Evolutionary conservation across 2,888 invertebrate species (phyloP), one percentile per base, ranked within the genome.

Genomic region (Disparrhopalites patrizii): DNA sequence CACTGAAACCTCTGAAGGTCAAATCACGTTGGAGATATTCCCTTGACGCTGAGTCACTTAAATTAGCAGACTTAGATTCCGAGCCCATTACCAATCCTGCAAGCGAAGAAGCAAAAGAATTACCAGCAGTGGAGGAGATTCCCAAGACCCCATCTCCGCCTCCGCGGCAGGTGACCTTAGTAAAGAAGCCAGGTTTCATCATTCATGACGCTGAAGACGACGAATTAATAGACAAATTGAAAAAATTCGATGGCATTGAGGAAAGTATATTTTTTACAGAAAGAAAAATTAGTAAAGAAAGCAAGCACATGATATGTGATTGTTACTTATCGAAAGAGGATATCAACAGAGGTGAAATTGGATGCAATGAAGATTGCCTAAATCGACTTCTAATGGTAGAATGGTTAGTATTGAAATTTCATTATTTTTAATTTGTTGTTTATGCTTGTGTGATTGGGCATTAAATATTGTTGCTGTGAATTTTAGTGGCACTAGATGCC

Each of bases 311-410:
- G 96, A 86, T 89, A 31, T 97, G 97, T 80, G 97, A 97, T 80
- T 98, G 97, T 79, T 90, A 91, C 77, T 83, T 95, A 72, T 90
- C 91, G 62, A 87, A 88, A 78, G 95, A 95, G 75, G 97, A 97
- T 78, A 83, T 91, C 71, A 85, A 85, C 47, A 82, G 88, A 66
- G 93, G 93, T 0, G 90, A 91, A 77, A 80, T 86, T 68, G 94
- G 93, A 10, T 98, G 98, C 79, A 95, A 93, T 0, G 93, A 94
- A 77, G 94, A 96, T 80, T 98, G 98, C 80, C 85, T 98, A 36
- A 98, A 98, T 82, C 86, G 96, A 77, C 84, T 97, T 78, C 86
- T 98, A n/a, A 92, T 96, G 90, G 96, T 98, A 78, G 98, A 98
- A 85, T 98, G 94, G 93, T 92, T 82, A 81, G 80, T 50, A 51